These are phyloP conservation scores for Papilio polytes DNA, from an alignment of 1,140 invertebrate species.

Conservation along the genomic window DNA sequence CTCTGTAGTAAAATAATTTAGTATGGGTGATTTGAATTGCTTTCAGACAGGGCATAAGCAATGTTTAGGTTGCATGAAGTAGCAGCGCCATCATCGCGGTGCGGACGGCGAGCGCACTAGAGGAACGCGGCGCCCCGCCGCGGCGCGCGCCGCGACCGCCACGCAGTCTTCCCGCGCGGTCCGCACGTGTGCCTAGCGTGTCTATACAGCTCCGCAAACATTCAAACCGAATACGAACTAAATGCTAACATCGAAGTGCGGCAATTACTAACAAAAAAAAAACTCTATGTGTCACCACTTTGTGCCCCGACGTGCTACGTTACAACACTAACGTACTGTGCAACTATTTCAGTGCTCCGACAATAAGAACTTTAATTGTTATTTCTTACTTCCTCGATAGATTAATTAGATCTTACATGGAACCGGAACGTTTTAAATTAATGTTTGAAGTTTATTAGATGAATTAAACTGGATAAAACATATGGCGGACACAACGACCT, in stretches of 20 bases:
- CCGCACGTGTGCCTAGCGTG: constrained; percentile 79
- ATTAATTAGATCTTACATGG: constrained; percentile 79
- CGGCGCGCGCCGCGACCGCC: constrained; percentile 70
- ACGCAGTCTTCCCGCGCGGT: constrained; percentile 82
- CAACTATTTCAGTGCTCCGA: constrained; percentile 62
- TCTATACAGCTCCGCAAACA: constrained; percentile 59
- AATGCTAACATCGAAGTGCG: constrained; percentile 52
- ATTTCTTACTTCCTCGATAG: constrained; percentile 71
- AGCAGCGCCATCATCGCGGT: constrained; percentile 63
- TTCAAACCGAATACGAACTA: constrained; percentile 54
- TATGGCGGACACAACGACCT: constrained; percentile 61
- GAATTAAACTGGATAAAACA: constrained; percentile 58
- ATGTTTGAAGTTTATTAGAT: constrained; percentile 68
- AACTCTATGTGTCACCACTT: constrained; percentile 54
- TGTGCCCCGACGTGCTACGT: constrained; percentile 51
- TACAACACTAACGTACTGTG: constrained; percentile 56
- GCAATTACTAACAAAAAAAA: constrained; percentile 53
- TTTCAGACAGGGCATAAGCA: constrained; percentile 21
- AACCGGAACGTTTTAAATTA: constrained; percentile 73
- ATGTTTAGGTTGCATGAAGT: constrained; percentile 36
- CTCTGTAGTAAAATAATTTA: neutral
- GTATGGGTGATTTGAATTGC: constrained; percentile 18
- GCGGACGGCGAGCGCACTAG: constrained; percentile 59
- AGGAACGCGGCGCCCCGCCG: constrained; percentile 63
- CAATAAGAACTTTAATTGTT: constrained; percentile 75